These are phyloP conservation scores for Clostera curtula DNA, from an alignment of 2,888 invertebrate genomes.

Conservation along the genomic window DNA sequence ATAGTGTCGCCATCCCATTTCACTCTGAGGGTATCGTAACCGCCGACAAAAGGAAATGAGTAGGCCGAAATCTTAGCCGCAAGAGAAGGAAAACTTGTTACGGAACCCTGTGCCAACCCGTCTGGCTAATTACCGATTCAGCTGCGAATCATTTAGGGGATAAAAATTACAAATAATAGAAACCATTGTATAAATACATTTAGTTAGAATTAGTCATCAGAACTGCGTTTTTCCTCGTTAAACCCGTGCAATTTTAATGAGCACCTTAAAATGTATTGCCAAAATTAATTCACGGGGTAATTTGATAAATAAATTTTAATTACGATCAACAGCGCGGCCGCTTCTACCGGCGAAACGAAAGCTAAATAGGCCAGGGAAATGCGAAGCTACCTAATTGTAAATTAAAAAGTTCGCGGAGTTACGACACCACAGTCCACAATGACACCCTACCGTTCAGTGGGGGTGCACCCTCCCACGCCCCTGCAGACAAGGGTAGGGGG, in stretches of 20 bases:
- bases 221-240: neutral
- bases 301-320: constrained; percentile 71
- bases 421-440: constrained; percentile 75
- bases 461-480: constrained; percentile 29
- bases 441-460: constrained; percentile 55
- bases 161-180: neutral
- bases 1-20: too few species aligned
- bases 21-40: too few species aligned
- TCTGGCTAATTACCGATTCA: too few species aligned
- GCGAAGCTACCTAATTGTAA: constrained; percentile 76
- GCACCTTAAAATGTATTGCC: constrained; percentile 30
- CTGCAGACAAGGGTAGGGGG: constrained; percentile 32
- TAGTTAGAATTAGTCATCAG: too few species aligned
- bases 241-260: constrained; percentile 4
- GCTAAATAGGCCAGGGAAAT: constrained; percentile 75
- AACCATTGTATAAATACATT: constrained; percentile 4
- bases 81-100: too few species aligned
- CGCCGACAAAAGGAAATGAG: too few species aligned
- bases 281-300: constrained; percentile 45
- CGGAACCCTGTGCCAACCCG: too few species aligned
- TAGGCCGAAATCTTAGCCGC: too few species aligned
- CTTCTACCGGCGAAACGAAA: constrained; percentile 69
- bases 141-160: too few species aligned
- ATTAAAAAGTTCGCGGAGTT: constrained; percentile 75
- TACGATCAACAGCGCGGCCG: constrained; percentile 47